Conservation (phyloP, 30 jellyfish, hydroid and myxozoan genomes). For the Aurelia aurita region DNA sequence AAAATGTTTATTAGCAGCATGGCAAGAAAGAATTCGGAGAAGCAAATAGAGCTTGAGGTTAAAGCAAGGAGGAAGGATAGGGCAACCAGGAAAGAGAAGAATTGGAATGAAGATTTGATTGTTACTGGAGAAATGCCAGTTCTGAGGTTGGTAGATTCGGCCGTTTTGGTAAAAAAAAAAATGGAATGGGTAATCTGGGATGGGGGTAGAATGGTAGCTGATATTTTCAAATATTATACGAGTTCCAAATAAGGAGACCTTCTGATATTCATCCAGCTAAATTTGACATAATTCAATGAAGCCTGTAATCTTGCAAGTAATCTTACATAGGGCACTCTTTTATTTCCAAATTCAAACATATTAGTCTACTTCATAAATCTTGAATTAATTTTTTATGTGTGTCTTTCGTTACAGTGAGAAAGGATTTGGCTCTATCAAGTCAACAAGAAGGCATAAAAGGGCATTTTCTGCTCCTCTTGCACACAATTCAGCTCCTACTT, state of each 20-base stretch:
- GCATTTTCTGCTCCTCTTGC: conserved; percentile 33
- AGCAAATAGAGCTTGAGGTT: conserved; percentile 25
- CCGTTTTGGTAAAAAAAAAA: too few relatives aligned
- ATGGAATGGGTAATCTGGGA: too few relatives aligned
- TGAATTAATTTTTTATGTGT: background rate
- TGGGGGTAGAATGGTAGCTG: too few relatives aligned
- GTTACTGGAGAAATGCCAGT: conserved; percentile 53
- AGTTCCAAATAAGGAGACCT: too few relatives aligned
- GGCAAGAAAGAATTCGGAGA: conserved; percentile 60
- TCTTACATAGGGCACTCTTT: too few relatives aligned
- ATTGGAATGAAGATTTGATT: background rate
- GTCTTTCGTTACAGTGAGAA: conserved; percentile 2
- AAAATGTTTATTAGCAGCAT: conserved; percentile 81
- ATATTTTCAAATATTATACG: too few relatives aligned
- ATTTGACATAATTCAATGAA: too few relatives aligned
- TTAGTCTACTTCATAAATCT: too few relatives aligned
- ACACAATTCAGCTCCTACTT: conserved; percentile 9
- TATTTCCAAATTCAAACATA: too few relatives aligned
- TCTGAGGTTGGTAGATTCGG: conserved; percentile 42
- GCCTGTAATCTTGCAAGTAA: too few relatives aligned
- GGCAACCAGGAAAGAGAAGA: background rate
- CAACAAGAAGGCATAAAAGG: conserved; percentile 19
- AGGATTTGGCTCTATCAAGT: conserved; percentile 7
- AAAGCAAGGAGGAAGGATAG: background rate
- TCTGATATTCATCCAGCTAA: too few relatives aligned